phyloP scores from a whole-genome alignment of 1,140 invertebrate species.

The Drosophila setifemur region DNA sequence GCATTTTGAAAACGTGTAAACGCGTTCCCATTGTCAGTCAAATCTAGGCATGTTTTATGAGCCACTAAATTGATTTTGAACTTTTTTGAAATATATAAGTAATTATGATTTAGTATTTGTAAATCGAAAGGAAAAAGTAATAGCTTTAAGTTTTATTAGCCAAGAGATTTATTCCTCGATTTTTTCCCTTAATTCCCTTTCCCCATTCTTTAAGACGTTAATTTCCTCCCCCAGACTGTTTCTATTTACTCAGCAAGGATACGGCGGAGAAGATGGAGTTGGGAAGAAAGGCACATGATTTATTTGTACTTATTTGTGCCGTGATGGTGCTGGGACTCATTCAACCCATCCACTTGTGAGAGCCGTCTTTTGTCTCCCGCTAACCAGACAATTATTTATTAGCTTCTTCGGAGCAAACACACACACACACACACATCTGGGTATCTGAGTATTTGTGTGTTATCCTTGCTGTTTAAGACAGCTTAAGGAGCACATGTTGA shows the following conservation, averaged over 20 bases:
- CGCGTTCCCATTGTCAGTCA: no score
- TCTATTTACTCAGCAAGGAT: constrained; percentile 6
- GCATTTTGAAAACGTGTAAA: no score
- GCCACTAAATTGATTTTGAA: no score
- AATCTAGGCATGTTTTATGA: no score
- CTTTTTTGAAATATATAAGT: no score
- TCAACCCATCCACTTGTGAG: constrained; percentile 55
- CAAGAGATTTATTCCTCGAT: neutral
- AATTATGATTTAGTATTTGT: no score
- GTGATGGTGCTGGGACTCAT: constrained; percentile 44
- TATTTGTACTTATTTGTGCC: constrained; percentile 67
- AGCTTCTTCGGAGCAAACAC: constrained; percentile 44
- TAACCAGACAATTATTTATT: constrained; percentile 79
- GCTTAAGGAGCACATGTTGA: constrained; percentile 63
- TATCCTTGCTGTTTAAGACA: constrained; percentile 72
- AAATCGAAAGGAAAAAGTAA: no score
- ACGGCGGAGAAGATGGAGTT: neutral
- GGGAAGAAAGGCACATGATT: constrained; percentile 51
- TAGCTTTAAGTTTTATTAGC: neutral
- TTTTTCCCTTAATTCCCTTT: neutral
- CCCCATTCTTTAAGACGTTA: constrained; percentile 55
- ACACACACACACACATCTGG: constrained; percentile 10
- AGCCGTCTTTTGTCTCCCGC: constrained; percentile 55
- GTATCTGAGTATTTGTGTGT: constrained; percentile 35
- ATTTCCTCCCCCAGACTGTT: constrained; percentile 50